Conservation (phyloP, 2,113 vertebrate genomes). For the Elephas maximus region DNA sequence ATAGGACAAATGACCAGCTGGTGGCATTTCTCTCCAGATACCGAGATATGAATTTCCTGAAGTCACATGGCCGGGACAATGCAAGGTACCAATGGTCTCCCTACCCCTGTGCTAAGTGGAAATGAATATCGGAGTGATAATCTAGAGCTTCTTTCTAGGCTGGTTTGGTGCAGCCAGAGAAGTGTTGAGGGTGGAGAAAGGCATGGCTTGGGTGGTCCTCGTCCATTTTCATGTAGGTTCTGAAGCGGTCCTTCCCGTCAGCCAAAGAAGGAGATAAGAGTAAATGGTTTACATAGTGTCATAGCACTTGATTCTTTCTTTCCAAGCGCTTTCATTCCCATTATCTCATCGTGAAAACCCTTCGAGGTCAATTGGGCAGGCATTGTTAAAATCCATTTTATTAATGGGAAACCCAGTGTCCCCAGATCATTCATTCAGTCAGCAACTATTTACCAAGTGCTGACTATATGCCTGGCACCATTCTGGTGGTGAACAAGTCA, state of each 20-base stretch:
- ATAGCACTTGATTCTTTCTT: not conserved
- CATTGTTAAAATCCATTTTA: not conserved
- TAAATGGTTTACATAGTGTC: rapidly evolving
- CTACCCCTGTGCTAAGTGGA: not conserved
- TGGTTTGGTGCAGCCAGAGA: not conserved
- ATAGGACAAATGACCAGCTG: conserved; percentile 97
- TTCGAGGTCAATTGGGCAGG: not conserved
- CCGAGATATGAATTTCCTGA: conserved; percentile 98
- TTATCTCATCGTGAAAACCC: not conserved
- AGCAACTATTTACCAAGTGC: not conserved
- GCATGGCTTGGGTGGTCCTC: rapidly evolving
- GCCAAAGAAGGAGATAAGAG: not conserved
- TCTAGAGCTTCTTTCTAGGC: not conserved
- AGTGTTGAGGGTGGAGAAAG: not conserved
- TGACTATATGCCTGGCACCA: not conserved
- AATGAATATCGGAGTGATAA: not conserved
- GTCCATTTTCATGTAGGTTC: rapidly evolving
- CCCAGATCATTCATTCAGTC: not conserved
- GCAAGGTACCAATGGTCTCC: conserved; percentile 91
- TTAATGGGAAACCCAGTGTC: not conserved
- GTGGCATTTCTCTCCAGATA: conserved; percentile 98
- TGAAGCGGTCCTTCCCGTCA: not conserved
- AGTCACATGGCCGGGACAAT: conserved; percentile 98
- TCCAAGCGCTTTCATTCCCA: not conserved
- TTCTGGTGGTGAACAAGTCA: not conserved